Conservation (phyloP, 2,888 invertebrate species). For the Tiliacea citrago region DNA sequence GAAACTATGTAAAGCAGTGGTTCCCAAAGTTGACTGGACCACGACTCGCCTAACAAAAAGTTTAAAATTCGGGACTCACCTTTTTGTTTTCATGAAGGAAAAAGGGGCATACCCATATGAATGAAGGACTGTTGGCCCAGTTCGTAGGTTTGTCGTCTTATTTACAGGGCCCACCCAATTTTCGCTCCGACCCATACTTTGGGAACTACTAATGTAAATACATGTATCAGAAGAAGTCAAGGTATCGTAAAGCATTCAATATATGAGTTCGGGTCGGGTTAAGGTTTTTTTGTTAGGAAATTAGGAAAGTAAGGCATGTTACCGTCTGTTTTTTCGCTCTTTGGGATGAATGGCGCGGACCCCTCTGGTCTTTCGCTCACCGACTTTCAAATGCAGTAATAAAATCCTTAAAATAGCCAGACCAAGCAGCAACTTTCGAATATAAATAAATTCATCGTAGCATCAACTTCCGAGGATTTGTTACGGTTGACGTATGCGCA, state of each 20-base stretch:
- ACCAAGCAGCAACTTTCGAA: not conserved
- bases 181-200: too few species aligned
- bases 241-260: not conserved
- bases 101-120: too few species aligned
- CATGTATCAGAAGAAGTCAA: not conserved
- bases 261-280: not conserved
- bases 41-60: too few species aligned
- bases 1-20: not conserved
- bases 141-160: too few species aligned
- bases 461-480: not conserved
- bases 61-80: too few species aligned
- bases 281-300: too few species aligned
- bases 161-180: too few species aligned
- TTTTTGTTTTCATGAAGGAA: too few species aligned
- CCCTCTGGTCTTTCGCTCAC: not conserved
- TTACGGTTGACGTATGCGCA: constrained; percentile 7
- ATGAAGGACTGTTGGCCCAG: too few species aligned
- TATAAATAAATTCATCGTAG: not conserved
- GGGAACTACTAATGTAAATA: not conserved
- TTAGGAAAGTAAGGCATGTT: not conserved
- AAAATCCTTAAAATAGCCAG: not conserved
- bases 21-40: too few species aligned
- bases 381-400: not conserved
- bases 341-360: too few species aligned
- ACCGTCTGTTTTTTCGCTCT: too few species aligned